Conservation (phyloP, 2,797 vertebrate genomes). For the Fringilla coelebs region DNA sequence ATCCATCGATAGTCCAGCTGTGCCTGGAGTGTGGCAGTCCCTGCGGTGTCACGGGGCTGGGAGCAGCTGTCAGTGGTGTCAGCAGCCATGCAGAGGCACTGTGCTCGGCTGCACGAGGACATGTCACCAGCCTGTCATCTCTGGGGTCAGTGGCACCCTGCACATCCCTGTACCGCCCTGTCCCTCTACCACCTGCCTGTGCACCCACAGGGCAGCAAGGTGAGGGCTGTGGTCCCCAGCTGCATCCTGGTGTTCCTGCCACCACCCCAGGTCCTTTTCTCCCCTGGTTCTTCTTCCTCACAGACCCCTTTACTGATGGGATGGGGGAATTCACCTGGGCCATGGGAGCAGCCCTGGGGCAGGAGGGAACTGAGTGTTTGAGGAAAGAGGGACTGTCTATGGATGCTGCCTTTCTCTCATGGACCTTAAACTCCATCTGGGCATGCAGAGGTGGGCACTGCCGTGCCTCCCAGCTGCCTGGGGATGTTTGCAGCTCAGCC, state of each 20-base stretch:
- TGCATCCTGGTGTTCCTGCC: background rate
- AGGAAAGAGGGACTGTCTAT: background rate
- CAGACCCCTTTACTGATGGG: background rate
- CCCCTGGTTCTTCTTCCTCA: background rate
- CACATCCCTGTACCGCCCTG: rapidly evolving
- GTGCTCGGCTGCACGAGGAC: background rate
- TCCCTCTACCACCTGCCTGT: background rate
- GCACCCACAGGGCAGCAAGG: background rate
- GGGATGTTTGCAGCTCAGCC: background rate
- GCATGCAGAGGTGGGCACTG: background rate
- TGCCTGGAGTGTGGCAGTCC: rapidly evolving
- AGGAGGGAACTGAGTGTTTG: background rate
- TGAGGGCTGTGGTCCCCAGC: background rate
- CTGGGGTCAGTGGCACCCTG: rapidly evolving
- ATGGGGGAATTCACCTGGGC: background rate
- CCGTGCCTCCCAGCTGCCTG: rapidly evolving
- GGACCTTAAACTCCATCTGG: background rate
- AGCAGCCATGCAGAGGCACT: rapidly evolving
- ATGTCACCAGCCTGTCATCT: background rate
- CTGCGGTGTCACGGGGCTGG: rapidly evolving
- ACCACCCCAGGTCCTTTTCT: background rate
- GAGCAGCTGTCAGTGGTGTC: background rate
- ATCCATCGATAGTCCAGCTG: rapidly evolving
- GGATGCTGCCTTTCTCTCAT: background rate
- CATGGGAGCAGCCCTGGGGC: background rate